Evolutionary conservation across 2,797 vertebrate genomes (phyloP).

Genomic region (Monodelphis domestica): DNA sequence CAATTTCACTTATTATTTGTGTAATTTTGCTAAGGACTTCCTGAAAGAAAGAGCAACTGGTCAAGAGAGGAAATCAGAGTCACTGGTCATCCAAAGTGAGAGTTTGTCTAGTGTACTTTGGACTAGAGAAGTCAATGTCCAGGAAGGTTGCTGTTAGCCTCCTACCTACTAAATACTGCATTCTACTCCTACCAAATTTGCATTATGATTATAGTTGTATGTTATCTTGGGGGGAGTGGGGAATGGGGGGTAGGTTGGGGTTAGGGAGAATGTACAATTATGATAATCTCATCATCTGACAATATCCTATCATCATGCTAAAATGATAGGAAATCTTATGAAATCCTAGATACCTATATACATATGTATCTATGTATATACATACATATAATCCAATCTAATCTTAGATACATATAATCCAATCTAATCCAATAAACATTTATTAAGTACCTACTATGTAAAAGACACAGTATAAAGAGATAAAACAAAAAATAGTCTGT

Average conservation of each 20-base stretch:
- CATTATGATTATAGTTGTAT: not conserved
- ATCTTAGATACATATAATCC: not conserved
- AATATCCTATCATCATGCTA: not conserved
- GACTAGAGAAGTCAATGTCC: not conserved
- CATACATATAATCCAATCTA: not conserved
- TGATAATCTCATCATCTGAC: not conserved
- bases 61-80: not conserved
- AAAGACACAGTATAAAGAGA: not conserved
- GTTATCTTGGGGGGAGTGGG: no score
- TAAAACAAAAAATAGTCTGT: not conserved
- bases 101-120: not conserved
- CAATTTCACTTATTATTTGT: constrained; percentile 92
- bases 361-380: no score
- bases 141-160: not conserved
- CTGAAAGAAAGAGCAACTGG: constrained; percentile 80
- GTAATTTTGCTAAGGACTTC: constrained; percentile 94
- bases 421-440: not conserved
- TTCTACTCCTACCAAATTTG: not conserved
- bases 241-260: no score
- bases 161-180: not conserved
- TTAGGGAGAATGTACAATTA: not conserved
- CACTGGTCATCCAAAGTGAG: not conserved
- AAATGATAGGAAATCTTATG: not conserved
- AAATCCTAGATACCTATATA: not conserved
- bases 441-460: not conserved